Base-by-base conservation (phyloP, 2,797 vertebrate genomes). In the Cossypha niveicapilla region DNA sequence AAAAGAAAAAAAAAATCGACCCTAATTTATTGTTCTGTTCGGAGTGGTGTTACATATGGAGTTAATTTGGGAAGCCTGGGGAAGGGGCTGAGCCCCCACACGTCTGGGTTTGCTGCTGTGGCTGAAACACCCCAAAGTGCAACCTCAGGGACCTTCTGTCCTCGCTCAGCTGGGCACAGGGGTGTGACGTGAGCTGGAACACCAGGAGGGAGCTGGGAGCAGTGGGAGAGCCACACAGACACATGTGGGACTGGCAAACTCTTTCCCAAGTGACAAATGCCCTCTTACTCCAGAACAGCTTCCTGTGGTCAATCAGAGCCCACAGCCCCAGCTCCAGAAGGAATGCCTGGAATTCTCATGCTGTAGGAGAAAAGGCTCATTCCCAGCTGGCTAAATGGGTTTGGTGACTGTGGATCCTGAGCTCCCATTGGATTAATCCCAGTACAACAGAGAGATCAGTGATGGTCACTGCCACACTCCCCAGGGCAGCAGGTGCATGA, bases 21-120 rank as follows among this genome's bases (percentile, higher is more conserved):
- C 87, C 58, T 95, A 95, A 94, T 97, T 96, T 91, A 90, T 86
- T 74, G 82, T 56, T 75, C 73, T 2, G 24, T 74, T 44, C 1
- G 1, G 70, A 79, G 80, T 41, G 6, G 21, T 4, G 9, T 88
- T 48, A 50, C 25, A 11, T 45, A 88, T 18, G 81, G 79, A 78
- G 94, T 95, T 97, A 90, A 96, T 97, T 96, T 95, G 67, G 66
- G 78, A 58, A 63, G 60, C 25, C 11, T 1, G 1, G 48, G 60
- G 67, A 74, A 44, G 32, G 56, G 62, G 42, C 32, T n/a, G 10
- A 56, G 8, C 23, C 42, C 32, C 5, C 25, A 21, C 62, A 2
- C n/a, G 9, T 13, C 65, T 45, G 27, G 24, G 57, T 7, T 74
- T 25, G 1, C 22, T 18, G 7, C n/a, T 3, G 5, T 5, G 41